A percentile compares a stretch with the other conserved stretches of the same genome.
Conservation (phyloP, 2,888 invertebrate genomes). For the Tetanocera ferruginea region DNA sequence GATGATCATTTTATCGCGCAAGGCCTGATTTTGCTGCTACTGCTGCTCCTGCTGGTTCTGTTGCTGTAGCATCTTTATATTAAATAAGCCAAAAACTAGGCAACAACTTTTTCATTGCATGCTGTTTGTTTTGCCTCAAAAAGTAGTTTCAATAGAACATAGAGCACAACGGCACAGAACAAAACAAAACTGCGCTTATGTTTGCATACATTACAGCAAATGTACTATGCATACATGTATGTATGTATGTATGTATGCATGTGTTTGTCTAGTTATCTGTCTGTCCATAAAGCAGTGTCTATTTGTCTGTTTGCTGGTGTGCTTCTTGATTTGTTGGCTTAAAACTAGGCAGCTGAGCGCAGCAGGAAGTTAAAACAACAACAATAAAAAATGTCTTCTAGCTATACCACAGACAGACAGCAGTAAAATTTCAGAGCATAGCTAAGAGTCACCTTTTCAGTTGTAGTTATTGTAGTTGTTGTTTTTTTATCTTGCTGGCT, state of each 20-base stretch:
- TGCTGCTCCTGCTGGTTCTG: neutral
- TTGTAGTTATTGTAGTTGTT: neutral
- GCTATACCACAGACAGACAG: no score
- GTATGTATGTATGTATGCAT: neutral
- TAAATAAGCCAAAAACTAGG: constrained; percentile 9
- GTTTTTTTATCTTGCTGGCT: neutral
- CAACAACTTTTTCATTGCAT: neutral
- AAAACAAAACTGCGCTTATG: neutral
- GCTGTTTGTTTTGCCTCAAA: neutral
- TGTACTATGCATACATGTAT: no score
- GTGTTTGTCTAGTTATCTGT: neutral
- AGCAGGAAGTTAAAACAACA: no score
- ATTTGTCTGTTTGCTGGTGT: neutral
- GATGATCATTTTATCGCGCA: constrained; percentile 10
- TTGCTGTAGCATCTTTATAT: neutral
- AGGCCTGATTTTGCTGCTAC: neutral
- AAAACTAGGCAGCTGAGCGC: neutral
- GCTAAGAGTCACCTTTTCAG: neutral
- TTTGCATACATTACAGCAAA: neutral
- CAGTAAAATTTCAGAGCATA: no score
- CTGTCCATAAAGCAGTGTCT: neutral
- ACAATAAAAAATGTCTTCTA: no score
- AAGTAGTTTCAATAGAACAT: neutral
- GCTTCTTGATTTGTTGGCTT: neutral
- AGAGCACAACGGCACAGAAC: no score